Percentiles rank a stretch among this genome's conserved stretches.
phyloP scores from a whole-genome alignment of 2,888 invertebrate species.

The Morpho helenor region DNA sequence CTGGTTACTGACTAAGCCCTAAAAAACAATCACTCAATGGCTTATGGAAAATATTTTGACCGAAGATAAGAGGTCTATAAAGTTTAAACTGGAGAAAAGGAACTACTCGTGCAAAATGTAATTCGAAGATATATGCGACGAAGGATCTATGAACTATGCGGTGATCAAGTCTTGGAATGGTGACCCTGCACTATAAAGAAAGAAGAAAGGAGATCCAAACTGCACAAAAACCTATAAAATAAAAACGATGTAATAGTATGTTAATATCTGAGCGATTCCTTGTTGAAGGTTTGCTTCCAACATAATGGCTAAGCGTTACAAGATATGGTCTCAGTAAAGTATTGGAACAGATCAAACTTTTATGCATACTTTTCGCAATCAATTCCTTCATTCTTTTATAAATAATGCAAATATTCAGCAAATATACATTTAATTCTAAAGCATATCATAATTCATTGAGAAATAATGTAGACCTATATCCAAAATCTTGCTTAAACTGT shows the following conservation, averaged over 20 bases:
- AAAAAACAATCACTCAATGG: not conserved
- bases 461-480: slow-evolving; percentile 1
- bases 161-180: not conserved
- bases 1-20: not conserved
- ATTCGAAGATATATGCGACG: too few species aligned
- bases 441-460: not conserved
- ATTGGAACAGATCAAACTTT: not conserved
- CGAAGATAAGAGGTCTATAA: not conserved
- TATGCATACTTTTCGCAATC: too few species aligned
- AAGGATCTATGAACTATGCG: not conserved
- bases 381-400: not conserved
- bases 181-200: not conserved
- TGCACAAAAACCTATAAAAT: too few species aligned
- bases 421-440: slow-evolving; percentile 2
- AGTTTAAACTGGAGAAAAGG: not conserved
- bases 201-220: too few species aligned
- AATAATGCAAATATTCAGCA: not conserved
- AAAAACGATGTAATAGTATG: too few species aligned
- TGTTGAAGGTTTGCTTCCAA: too few species aligned
- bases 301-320: too few species aligned
- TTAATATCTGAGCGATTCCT: too few species aligned
- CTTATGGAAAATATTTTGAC: not conserved
- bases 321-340: not conserved
- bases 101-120: not conserved
- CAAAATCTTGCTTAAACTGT: not conserved